Evolutionary conservation across 2,888 invertebrate species (phyloP).

Genomic region (Galerucella nymphaeae): DNA sequence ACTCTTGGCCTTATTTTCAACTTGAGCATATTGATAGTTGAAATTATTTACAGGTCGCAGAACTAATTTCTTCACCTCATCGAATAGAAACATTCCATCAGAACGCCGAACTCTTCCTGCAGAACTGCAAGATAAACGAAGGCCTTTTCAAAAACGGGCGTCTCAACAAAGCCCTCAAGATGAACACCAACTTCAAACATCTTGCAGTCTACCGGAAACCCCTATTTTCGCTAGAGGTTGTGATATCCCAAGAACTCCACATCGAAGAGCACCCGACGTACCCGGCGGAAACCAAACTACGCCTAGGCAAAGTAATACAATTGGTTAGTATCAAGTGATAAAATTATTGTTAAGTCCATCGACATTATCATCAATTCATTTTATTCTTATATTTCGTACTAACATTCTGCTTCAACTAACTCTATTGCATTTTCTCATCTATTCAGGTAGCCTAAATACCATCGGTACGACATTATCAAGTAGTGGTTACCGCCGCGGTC

Average conservation of each 20-base stretch:
- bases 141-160: conserved; percentile 64
- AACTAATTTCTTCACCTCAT: conserved; percentile 64
- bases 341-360: too few species aligned
- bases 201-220: conserved; percentile 89
- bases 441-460: conserved; percentile 46
- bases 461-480: conserved; percentile 55
- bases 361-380: conserved; percentile 61
- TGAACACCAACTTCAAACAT: conserved; percentile 79
- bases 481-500: conserved; percentile 53
- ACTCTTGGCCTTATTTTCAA: too few species aligned
- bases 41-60: conserved; percentile 46
- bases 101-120: conserved; percentile 81
- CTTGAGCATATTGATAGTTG: too few species aligned
- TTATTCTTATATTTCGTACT: conserved; percentile 49
- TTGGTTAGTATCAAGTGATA: conserved; percentile 63
- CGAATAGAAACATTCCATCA: conserved; percentile 70
- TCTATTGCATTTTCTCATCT: conserved; percentile 12
- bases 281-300: conserved; percentile 68
- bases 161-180: conserved; percentile 71
- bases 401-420: conserved; percentile 8
- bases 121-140: conserved; percentile 63
- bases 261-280: conserved; percentile 73
- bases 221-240: conserved; percentile 84
- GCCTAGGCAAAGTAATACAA: conserved; percentile 73
- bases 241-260: conserved; percentile 86